Percentiles rank a stretch among this genome's conserved stretches.
phyloP scores from a whole-genome alignment of 37 sponge, comb jelly and placozoan species.

The Mnemiopsis leidyi region DNA sequence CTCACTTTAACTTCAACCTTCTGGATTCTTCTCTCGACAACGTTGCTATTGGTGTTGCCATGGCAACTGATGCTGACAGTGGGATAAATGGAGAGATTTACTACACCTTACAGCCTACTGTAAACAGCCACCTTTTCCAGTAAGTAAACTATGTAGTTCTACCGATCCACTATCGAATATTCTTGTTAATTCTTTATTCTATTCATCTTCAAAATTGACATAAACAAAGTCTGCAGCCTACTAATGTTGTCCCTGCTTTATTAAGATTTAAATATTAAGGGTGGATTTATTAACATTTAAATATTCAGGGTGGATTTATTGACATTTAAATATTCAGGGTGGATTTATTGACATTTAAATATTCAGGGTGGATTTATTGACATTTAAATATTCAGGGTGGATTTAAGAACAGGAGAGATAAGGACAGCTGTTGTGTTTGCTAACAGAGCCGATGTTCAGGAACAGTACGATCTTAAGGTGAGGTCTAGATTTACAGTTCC shows the following conservation, averaged over 20 bases:
- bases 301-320: too few species aligned
- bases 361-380: too few species aligned
- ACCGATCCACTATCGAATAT: too few species aligned
- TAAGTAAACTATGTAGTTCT: background rate
- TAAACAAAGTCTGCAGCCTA: too few species aligned
- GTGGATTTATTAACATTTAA: too few species aligned
- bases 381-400: too few species aligned
- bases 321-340: too few species aligned
- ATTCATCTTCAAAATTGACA: too few species aligned
- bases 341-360: too few species aligned
- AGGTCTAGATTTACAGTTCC: background rate
- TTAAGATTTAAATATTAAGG: too few species aligned
- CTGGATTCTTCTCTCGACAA: constrained; percentile 16
- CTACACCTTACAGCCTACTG: constrained; percentile 36
- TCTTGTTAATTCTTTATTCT: too few species aligned
- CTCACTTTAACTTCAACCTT: background rate
- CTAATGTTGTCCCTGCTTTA: too few species aligned
- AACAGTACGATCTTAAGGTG: background rate
- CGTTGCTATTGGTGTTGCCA: constrained; percentile 9
- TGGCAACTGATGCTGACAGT: constrained; percentile 58
- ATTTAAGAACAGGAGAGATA: constrained; percentile 34
- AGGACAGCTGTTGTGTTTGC: constrained; percentile 31
- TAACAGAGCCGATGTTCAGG: background rate
- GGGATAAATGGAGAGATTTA: constrained; percentile 29
- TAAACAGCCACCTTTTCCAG: constrained; percentile 13